Conservation (phyloP, 1,140 invertebrate genomes). For the Drosophila murphyi region DNA sequence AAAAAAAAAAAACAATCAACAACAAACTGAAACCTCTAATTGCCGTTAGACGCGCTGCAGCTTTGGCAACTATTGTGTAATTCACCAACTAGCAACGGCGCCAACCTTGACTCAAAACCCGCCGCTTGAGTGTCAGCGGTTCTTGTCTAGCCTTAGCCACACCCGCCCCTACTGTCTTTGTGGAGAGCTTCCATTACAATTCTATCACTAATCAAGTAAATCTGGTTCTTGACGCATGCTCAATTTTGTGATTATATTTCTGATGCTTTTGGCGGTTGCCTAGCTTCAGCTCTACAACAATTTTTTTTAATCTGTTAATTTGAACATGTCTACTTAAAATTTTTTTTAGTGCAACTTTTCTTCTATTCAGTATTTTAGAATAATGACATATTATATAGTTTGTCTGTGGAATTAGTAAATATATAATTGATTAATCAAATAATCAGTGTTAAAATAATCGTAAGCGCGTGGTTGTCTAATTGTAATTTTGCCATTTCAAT, state of each 20-base stretch:
- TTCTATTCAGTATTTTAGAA: not conserved
- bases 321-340: not conserved
- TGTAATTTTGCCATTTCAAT: too few relatives aligned
- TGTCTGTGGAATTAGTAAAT: too few relatives aligned
- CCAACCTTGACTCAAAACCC: constrained; percentile 47
- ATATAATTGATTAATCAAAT: too few relatives aligned
- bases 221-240: constrained; percentile 13
- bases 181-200: constrained; percentile 27
- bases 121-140: constrained; percentile 62
- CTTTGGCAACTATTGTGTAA: constrained; percentile 40
- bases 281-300: not conserved
- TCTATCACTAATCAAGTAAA: constrained; percentile 2
- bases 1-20: constrained; percentile 31
- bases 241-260: constrained; percentile 1
- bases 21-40: constrained; percentile 52
- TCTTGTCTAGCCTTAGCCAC: constrained; percentile 32
- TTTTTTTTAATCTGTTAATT: not conserved
- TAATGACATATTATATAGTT: too few relatives aligned
- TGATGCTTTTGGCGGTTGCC: not conserved
- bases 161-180: constrained; percentile 2
- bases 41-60: constrained; percentile 63
- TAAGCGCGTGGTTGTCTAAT: too few relatives aligned
- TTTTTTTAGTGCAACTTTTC: not conserved
- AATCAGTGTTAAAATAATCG: too few relatives aligned
- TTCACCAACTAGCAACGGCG: constrained; percentile 24